Evolutionary conservation across 2,888 invertebrate genomes (phyloP), one percentile per base, ranked within the genome.

Genomic region (Synanthedon tipuliformis): DNA sequence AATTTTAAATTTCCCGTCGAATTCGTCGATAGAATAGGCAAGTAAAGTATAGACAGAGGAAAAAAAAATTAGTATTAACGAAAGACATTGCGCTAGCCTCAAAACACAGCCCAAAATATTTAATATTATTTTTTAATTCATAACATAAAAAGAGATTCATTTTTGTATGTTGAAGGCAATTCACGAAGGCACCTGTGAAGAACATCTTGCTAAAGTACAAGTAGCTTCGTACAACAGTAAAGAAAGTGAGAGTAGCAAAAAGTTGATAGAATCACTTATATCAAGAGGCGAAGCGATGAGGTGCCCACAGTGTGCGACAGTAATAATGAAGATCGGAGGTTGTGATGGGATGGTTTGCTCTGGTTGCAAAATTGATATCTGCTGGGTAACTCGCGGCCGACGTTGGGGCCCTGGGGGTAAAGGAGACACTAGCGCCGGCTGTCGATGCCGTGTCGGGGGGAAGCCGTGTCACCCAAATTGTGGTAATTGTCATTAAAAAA

Each of bases 271-370:
- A 76, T 92, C 93, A 56, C 91, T 97, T 90, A 92, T 96, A 52
- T 89, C 90, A 40, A 89, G 92, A 54, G 96, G 96, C 1, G 95
- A 96, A 80, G 97, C 96, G 0, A 90, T 97, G 71, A 89, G 91
- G 52, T 97, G 97, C 79, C 96, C 97, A 4, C 93, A 93, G 53
- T 97, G 97, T 72, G 91, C 69, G 54, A 75, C 83, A 1, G 91
- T 96, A 50, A 88, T 96, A 34, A 94, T 94, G 82, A 96, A 96
- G 80, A 96, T 95, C 85, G 95, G 94, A 93, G 97, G 97, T 59
- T 97, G 97, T 83, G 96, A 97, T 80, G 95, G 96, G 95, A 88
- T 97, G 53, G 90, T 93, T 61, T 97, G 97, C 78, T 93, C 94
- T 1, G 95, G 96, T 84, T 97, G 97, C 81, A 95, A 95, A 81